Evolutionary conservation across 2,797 vertebrate species (phyloP).

Genomic region (Thunnus albacares): DNA sequence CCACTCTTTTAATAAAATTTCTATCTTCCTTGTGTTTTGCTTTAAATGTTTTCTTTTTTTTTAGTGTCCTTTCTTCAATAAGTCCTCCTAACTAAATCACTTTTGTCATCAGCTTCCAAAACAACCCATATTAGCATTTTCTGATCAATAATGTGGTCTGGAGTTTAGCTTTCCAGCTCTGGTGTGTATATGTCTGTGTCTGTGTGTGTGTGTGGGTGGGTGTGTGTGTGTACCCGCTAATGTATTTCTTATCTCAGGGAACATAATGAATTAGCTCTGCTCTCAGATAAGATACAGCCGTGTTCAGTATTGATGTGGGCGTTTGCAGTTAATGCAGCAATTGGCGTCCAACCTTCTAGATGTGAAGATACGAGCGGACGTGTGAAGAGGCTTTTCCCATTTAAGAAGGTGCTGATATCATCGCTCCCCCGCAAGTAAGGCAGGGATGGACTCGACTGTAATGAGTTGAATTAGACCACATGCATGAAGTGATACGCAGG

Average conservation of each 20-base stretch:
- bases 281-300: conserved; percentile 20
- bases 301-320: conserved; percentile 30
- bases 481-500: not conserved
- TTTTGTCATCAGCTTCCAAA: no score
- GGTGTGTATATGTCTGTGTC: not conserved
- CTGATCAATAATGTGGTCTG: no score
- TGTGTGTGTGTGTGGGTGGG: not conserved
- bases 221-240: not conserved
- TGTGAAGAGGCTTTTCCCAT: conserved; percentile 9
- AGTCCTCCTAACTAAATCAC: no score
- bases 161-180: not conserved
- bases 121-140: no score
- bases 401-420: conserved; percentile 11
- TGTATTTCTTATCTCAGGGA: conserved; percentile 28
- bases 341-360: conserved; percentile 25
- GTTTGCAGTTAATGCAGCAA: conserved; percentile 20
- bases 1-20: no score
- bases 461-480: conserved; percentile 35
- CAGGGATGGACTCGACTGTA: not conserved
- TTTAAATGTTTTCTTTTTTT: no score
- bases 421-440: not conserved
- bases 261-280: conserved; percentile 39
- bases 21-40: no score
- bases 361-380: conserved; percentile 20
- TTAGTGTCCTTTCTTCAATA: no score